A percentile compares a stretch with the other conserved stretches of the same genome.
Evolutionary conservation across 2,888 invertebrate genomes (phyloP).

Genomic region (Drosophila phalerata): DNA sequence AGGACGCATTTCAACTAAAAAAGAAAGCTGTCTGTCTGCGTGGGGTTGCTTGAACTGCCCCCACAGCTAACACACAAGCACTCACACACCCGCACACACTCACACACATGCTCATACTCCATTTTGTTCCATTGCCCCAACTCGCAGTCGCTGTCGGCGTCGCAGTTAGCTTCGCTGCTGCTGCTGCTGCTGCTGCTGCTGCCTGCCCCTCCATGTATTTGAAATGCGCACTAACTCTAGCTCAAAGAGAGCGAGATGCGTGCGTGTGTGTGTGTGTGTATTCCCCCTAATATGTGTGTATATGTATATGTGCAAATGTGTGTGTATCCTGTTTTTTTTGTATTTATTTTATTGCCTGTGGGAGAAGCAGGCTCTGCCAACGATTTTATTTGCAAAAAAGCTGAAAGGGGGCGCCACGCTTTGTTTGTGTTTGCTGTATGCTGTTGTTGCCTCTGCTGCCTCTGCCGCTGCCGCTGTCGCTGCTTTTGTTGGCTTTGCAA

Average conservation of each 20-base stretch:
- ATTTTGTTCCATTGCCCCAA: conserved; percentile 68
- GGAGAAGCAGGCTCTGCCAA: conserved; percentile 58
- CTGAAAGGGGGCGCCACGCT: conserved; percentile 20
- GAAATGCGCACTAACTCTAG: conserved; percentile 83
- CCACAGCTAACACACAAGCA: conserved; percentile 21
- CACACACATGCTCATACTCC: conserved; percentile 56
- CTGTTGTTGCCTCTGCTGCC: conserved; percentile 20
- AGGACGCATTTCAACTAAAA: background rate
- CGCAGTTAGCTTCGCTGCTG: conserved; percentile 43
- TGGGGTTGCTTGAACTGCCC: conserved; percentile 38
- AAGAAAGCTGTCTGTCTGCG: conserved; percentile 8
- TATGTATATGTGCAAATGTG: conserved; percentile 27
- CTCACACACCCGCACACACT: conserved; percentile 18
- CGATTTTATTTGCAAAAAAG: conserved; percentile 69
- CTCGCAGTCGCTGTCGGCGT: conserved; percentile 51
- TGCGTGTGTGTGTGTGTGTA: conserved; percentile 34
- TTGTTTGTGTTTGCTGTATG: conserved; percentile 42
- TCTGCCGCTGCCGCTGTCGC: conserved; percentile 8
- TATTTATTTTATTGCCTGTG: conserved; percentile 63
- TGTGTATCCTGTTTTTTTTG: conserved; percentile 60
- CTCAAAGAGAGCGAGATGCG: conserved; percentile 54
- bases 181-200: conserved; percentile 20
- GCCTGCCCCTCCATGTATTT: conserved; percentile 76
- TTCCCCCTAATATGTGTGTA: conserved; percentile 15
- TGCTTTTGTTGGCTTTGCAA: conserved; percentile 54